phyloP scores from a whole-genome alignment of 1,140 invertebrate species.

The Telenomus remus region DNA sequence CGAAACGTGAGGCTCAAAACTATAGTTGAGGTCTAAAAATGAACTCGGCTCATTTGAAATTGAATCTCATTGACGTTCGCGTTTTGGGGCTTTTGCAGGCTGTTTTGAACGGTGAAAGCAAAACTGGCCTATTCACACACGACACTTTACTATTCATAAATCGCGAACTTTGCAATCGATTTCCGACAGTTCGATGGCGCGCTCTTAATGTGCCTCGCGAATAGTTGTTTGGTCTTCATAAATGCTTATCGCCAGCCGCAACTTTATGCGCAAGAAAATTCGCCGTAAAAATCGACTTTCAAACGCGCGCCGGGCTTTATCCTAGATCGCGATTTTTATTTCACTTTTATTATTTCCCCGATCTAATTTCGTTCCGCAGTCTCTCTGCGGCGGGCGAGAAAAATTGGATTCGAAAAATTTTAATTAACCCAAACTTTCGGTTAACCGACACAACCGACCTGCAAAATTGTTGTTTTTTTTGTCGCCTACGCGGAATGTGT shows the following conservation, averaged over 20 bases:
- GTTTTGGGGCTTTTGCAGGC: conserved; percentile 14
- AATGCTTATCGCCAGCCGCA: conserved; percentile 14
- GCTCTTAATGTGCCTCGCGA: conserved; percentile 2
- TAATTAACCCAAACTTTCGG: no score
- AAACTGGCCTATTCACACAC: conserved; percentile 22
- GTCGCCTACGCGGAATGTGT: no score
- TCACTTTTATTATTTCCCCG: neutral
- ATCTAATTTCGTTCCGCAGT: neutral
- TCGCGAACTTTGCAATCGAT: conserved; percentile 30
- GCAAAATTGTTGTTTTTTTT: no score
- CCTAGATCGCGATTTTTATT: neutral
- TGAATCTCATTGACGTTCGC: conserved; percentile 2
- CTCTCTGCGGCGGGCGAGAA: no score
- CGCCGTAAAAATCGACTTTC: conserved; percentile 8
- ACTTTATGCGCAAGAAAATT: conserved; percentile 18
- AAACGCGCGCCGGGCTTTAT: no score
- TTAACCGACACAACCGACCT: no score
- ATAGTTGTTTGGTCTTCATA: conserved; percentile 23
- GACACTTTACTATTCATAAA: conserved; percentile 44
- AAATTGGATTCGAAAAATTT: no score
- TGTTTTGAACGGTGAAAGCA: conserved; percentile 20
- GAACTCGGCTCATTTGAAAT: no score
- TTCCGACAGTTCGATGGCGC: conserved; percentile 17
- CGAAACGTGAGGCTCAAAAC: no score
- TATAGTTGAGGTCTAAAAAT: no score